Conservation (phyloP, 2,113 vertebrate species). For the Triplophysa tibetana region DNA sequence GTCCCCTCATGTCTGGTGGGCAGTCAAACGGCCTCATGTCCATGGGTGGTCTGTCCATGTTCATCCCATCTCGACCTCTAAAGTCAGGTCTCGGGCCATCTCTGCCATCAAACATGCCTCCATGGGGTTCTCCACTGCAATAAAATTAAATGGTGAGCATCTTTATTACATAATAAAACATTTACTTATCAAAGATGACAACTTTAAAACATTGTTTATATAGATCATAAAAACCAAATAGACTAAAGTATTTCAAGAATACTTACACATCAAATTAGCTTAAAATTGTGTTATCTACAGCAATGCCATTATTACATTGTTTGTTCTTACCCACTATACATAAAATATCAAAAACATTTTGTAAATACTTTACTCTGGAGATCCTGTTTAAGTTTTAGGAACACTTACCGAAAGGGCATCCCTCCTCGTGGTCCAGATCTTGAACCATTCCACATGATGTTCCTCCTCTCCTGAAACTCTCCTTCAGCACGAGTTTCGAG, state of each 20-base stretch:
- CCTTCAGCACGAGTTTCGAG: conserved; percentile 11
- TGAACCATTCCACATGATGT: conserved; percentile 91
- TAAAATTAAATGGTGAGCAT: conserved; percentile 1
- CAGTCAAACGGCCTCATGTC: conserved; percentile 86
- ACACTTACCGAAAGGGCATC: conserved; percentile 86
- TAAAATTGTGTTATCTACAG: too few species aligned
- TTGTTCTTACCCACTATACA: not conserved
- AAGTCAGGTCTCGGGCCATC: conserved; percentile 72
- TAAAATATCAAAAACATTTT: not conserved
- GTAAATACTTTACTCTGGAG: too few species aligned
- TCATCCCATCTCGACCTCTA: conserved; percentile 81
- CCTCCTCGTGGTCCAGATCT: conserved; percentile 85
- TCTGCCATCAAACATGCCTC: conserved; percentile 74
- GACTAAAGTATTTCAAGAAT: too few species aligned
- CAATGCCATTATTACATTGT: too few species aligned
- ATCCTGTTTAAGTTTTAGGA: not conserved
- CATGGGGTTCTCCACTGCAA: conserved; percentile 75
- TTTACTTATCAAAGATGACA: too few species aligned
- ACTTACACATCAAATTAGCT: too few species aligned
- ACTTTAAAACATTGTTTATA: too few species aligned
- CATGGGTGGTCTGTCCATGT: conserved; percentile 80
- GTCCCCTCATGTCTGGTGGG: conserved; percentile 80
- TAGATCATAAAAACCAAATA: too few species aligned
- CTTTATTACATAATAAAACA: not conserved
- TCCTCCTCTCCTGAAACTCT: conserved; percentile 32